A percentile compares a stretch with the other conserved stretches of the same genome.
phyloP scores from a whole-genome alignment of 2,113 vertebrate species.

The Ophiodon elongatus region DNA sequence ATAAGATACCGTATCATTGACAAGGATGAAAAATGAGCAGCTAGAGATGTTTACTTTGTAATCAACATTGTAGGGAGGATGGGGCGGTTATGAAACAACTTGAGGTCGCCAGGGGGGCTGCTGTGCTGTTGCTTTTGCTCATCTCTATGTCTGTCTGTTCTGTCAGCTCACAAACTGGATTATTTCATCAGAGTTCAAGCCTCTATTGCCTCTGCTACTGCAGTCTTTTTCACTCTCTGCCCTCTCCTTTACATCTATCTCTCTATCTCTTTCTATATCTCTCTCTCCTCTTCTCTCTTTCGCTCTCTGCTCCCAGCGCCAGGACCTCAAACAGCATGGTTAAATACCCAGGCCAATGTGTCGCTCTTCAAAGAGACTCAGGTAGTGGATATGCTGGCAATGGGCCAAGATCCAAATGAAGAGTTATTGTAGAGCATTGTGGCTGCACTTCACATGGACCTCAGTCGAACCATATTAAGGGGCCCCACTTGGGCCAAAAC shows the following conservation, averaged over 20 bases:
- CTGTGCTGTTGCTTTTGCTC: conserved; percentile 60
- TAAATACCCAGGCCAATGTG: conserved; percentile 86
- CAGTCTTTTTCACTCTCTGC: conserved; percentile 77
- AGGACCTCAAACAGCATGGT: conserved; percentile 87
- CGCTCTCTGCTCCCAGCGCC: conserved; percentile 77
- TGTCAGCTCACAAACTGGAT: conserved; percentile 77
- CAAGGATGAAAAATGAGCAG: conserved; percentile 23
- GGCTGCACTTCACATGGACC: conserved; percentile 77
- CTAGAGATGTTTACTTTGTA: conserved; percentile 53
- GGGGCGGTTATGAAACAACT: conserved; percentile 72
- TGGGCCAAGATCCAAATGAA: conserved; percentile 83
- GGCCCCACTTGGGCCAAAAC: conserved; percentile 75
- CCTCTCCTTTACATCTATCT: conserved; percentile 73
- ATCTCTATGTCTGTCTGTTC: conserved; percentile 74
- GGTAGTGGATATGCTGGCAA: conserved; percentile 83
- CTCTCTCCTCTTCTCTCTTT: conserved; percentile 49
- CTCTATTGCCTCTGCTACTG: conserved; percentile 81
- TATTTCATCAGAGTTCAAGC: conserved; percentile 82
- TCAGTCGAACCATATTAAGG: conserved; percentile 74
- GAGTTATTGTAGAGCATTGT: conserved; percentile 81
- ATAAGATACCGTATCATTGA: conserved; percentile 26
- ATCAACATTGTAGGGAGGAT: conserved; percentile 49
- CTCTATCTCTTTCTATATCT: conserved; percentile 50
- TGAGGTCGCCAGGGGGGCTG: conserved; percentile 64
- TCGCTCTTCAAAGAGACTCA: conserved; percentile 88